Base-by-base conservation (phyloP, 2,113 vertebrate genomes). In the Ptilorrhoa leucosticta region DNA sequence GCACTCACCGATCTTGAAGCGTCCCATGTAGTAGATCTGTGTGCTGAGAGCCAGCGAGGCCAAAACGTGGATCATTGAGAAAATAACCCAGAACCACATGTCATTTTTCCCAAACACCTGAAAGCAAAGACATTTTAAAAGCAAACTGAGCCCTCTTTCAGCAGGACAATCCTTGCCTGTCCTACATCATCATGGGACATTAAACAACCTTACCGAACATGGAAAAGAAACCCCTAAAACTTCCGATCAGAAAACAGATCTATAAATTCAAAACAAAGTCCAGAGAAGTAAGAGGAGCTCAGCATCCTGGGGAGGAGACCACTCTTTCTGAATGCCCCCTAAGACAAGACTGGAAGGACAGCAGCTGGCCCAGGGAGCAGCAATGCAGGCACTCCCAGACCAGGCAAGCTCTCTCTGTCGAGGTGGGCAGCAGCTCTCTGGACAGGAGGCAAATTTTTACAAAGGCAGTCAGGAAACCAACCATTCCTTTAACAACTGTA, bases 11-110 rank as follows among this genome's bases (percentile, higher is more conserved):
- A 98, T 98, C 89, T 98, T 98, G 97, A 98, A 98, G 72, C 98
- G 98, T 16, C 98, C 98, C 98, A 98, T 98, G 95, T 98, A 98
- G 95, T 98, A 98, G 89, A 98, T 98, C 93, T 98, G 98, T 17
- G 98, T 98, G 96, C 98, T 98, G 92, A 98, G 98, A 71, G 98
- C 98, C 90, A 98, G 97, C 0, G 98, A 98, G 10, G 96, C 98
- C 66, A 98, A 81, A 69, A 98, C 71, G 8, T 98, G 98, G 90
- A 98, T 97, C 31, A 94, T 37, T 28, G 98, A 98, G 97, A 98
- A 98, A 90, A 98, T 47, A 53, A 98, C 42, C 98, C 98, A 98
- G 95, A 98, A 98, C 98, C 98, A 98, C 79, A 98, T 3, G 5
- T 97, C 95, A 23, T 98, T 98, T 93, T 98, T 98, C 3, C 98